These are phyloP conservation scores for Dasypolia templi DNA, from an alignment of 2,888 invertebrate species.

Conservation along the genomic window DNA sequence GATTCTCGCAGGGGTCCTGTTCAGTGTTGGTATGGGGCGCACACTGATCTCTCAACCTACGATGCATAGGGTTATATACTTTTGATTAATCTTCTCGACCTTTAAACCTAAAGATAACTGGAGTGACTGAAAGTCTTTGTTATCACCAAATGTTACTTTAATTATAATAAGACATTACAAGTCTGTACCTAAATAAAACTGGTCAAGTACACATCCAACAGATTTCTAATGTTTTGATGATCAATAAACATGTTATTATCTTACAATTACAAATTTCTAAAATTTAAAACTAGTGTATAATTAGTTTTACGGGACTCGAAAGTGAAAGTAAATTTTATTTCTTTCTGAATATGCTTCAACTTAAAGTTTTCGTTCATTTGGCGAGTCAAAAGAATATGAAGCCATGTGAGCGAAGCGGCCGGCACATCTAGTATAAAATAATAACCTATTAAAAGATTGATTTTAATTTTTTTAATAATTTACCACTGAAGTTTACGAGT, in stretches of 20 bases:
- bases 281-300: too few species aligned
- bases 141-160: conserved; percentile 5
- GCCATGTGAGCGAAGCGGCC: not conserved
- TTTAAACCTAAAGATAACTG: conserved; percentile 51
- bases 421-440: not conserved
- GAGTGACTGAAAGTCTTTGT: not conserved
- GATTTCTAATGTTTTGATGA: too few species aligned
- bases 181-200: not conserved
- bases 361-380: not conserved
- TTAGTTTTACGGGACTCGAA: not conserved
- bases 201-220: not conserved
- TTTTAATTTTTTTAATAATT: too few species aligned
- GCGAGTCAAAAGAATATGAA: not conserved
- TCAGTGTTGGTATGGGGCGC: conserved; percentile 67
- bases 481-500: too few species aligned
- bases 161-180: not conserved
- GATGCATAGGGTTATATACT: conserved; percentile 75
- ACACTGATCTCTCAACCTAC: conserved; percentile 63
- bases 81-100: conserved; percentile 47
- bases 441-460: too few species aligned
- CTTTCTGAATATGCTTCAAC: not conserved
- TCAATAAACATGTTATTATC: too few species aligned
- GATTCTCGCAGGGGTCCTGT: conserved; percentile 53
- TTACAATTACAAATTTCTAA: too few species aligned
- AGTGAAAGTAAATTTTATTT: not conserved